Base-by-base conservation (phyloP, 2,797 vertebrate species). In the Labroides dimidiatus region DNA sequence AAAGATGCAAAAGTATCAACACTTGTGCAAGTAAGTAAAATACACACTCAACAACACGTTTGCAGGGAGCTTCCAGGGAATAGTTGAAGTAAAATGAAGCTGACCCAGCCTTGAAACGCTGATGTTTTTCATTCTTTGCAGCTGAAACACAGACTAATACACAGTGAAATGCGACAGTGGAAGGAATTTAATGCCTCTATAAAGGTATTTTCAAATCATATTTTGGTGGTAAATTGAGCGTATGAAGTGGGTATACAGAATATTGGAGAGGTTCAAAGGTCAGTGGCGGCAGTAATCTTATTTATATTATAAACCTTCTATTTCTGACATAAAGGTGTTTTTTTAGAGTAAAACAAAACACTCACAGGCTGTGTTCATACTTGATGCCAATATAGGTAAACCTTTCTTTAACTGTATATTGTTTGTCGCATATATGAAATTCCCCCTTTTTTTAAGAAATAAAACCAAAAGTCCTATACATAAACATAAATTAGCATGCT, bases 71-170 rank as follows among this genome's bases (percentile, higher is more conserved):
- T 61, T 23, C 24, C 66, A 58, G 75, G 56, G 8, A 50, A 70
- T 68, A 77, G 62, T 63, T 63, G 33, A 62, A 60, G 69, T 33
- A 43, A 52, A 62, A 80, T 55, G 80, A 71, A 65, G 61, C 73
- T 66, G 43, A 20, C 53, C 69, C 68, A 79, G 78, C 78, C 73
- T 85, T 77, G 59, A 84, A 68, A 78, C 60, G 65, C 56, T n/a
- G 62, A 69, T 24, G 48, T 64, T 73, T 74, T 65, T 89, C 84
- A 89, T 84, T 78, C 67, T 11, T 23, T 69, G 64, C 84, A 90
- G 87, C 80, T 88, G 88, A 90, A 68, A 71, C 33, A 19, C 49
- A 77, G 80, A 81, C 69, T 69, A 76, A 9, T 71, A 84, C 73
- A 65, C 72, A 66, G 42, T 69, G 63, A 6, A 33, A 33, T 7